Base-by-base conservation (phyloP, 2,797 vertebrate genomes). In the Hydrolagus colliei region DNA sequence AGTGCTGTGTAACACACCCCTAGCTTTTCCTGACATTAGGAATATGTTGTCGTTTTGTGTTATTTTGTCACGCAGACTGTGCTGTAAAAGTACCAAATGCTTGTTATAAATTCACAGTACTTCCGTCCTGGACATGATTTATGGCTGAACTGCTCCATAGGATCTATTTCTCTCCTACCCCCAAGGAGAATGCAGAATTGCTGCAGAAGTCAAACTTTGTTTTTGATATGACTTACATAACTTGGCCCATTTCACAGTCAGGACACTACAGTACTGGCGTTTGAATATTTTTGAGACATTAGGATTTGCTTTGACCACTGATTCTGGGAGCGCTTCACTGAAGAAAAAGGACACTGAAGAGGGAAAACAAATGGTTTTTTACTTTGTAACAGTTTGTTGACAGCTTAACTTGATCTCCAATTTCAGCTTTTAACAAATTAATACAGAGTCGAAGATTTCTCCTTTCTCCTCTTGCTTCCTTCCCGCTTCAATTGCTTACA, bases 91-190 rank as follows among this genome's bases (percentile, higher is more conserved):
- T 52, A 52, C 41, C 41, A 52, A 52, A 52, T 68, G 18, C 32
- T 11, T 14, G 79, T 68, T 68, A 41, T 84, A 84, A 84, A 71
- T 84, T 68, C 79, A 35, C 67, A 41, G 14, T 84, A 13, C 18
- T 10, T 41, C 9, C 10, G 13, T 71, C 9, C 32, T 41, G 16
- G 27, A 10, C 1, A 59, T 76, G 13, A 76, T 59, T 59, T 77
- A 77, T n/a, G 61, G 41, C 35, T 61, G 74, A 52, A 76, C 9
- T 76, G 41, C 52, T 61, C 18, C n/a, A 59, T 2, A 61, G 65
- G 71, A 84, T 1, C 9, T 14, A n/a, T 68, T 71, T 52, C 41
- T 52, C 41, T 52, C 41, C 41, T 6, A 52, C 41, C 18, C 35
- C 20, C 52, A 32, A 68, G 32, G 65, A 84, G 13, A 71, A 12